phyloP scores from a whole-genome alignment of 2,888 invertebrate genomes.

The Lissonota sp. region DNA sequence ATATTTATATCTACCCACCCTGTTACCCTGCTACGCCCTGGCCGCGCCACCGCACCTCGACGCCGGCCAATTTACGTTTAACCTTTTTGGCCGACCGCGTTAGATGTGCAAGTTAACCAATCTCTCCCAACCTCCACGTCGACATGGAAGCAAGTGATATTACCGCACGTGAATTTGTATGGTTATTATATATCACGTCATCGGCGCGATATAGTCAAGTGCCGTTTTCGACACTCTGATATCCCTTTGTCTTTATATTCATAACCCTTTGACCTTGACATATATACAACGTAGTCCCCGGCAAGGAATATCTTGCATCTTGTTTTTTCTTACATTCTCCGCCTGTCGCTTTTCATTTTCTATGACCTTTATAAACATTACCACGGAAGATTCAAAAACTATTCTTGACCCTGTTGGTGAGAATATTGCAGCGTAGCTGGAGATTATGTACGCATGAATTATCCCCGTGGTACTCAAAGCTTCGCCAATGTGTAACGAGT shows the following conservation, averaged over 20 bases:
- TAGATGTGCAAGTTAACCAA: constrained; percentile 20
- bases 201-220: neutral
- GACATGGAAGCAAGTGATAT: constrained; percentile 1
- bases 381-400: neutral
- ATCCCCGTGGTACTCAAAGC: constrained; percentile 21
- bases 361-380: neutral
- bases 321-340: neutral
- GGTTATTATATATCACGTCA: neutral
- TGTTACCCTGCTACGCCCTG: neutral
- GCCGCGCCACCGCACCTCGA: constrained; percentile 43
- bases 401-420: too few relatives aligned
- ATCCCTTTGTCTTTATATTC: constrained; percentile 10
- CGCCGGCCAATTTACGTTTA: constrained; percentile 64
- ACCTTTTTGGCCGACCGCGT: constrained; percentile 51
- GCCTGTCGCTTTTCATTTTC: neutral
- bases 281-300: constrained; percentile 4
- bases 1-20: neutral
- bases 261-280: constrained; percentile 44
- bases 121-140: neutral
- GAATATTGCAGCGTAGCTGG: neutral
- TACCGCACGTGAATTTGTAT: constrained; percentile 4
- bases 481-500: constrained; percentile 41
- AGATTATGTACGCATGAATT: constrained; percentile 28
- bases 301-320: constrained; percentile 4
- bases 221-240: constrained; percentile 29